phyloP scores from a whole-genome alignment of 1,140 invertebrate species.

The Laodelphax striatellus region DNA sequence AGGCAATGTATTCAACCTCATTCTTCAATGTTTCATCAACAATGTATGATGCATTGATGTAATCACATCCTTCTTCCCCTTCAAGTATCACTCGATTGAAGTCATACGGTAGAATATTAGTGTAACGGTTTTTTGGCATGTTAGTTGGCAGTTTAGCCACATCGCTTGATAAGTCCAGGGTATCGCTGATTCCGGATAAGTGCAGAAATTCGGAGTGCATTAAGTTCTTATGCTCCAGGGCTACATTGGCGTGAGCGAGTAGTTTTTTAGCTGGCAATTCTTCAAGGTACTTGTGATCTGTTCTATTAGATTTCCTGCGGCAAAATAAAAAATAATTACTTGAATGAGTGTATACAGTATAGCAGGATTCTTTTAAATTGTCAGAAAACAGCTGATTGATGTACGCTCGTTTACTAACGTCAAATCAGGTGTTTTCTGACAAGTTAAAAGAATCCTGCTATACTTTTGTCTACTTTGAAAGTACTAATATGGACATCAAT shows the following conservation, averaged over 20 bases:
- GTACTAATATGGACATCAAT: no score
- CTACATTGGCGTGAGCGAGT: background rate
- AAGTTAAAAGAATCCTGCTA: no score
- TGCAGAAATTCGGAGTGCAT: background rate
- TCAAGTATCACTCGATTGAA: slow-evolving; percentile 1
- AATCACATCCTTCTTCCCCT: background rate
- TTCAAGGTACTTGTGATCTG: background rate
- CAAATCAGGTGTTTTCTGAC: no score
- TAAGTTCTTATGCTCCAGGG: background rate
- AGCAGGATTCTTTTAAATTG: no score
- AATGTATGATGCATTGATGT: slow-evolving; percentile 8
- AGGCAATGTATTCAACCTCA: slow-evolving; percentile 63
- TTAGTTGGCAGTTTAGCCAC: background rate
- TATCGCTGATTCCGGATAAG: background rate
- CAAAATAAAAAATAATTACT: no score
- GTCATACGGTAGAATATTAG: background rate
- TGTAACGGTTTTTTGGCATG: background rate
- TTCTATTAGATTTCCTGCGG: no score
- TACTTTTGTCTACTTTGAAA: no score
- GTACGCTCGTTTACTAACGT: no score
- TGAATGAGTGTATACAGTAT: no score
- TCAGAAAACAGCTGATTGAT: no score
- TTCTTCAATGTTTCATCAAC: slow-evolving; percentile 21
- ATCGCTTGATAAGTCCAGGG: background rate
- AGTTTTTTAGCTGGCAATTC: background rate